Evolutionary conservation across 2,113 vertebrate genomes (phyloP).

Genomic region (Arizona elegans): DNA sequence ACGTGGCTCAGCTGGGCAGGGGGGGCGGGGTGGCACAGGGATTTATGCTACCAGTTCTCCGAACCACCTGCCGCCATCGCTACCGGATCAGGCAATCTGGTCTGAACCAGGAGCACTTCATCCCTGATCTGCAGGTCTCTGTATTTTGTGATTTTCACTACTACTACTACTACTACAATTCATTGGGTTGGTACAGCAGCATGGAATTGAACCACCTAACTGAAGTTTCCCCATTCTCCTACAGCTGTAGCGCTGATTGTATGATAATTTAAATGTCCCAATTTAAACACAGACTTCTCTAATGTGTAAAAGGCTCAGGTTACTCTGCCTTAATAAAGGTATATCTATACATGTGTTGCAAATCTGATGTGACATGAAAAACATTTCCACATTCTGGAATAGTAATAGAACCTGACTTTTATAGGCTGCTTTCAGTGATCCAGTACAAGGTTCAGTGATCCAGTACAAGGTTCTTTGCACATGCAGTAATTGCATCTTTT

Average conservation of each 20-base stretch:
- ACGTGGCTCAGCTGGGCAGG: too few species aligned
- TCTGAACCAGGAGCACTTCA: too few species aligned
- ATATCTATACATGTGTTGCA: neutral
- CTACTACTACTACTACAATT: neutral
- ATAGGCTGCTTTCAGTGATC: neutral
- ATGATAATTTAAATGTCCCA: neutral
- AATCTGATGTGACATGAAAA: neutral
- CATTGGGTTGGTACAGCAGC: neutral
- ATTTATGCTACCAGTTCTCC: too few species aligned
- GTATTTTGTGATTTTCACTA: neutral
- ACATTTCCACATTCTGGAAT: neutral
- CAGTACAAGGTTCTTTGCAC: neutral
- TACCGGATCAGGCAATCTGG: too few species aligned
- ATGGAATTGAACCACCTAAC: neutral
- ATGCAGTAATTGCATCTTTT: neutral
- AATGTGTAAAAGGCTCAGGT: neutral
- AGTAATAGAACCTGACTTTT: neutral
- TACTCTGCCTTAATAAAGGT: neutral
- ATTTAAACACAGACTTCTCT: neutral
- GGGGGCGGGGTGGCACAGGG: too few species aligned
- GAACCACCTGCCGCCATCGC: too few species aligned
- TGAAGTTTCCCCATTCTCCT: neutral
- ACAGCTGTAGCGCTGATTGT: neutral
- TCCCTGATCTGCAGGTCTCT: neutral
- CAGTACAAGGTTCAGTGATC: neutral